phyloP scores from a whole-genome alignment of 1,140 invertebrate genomes.

The Metaphire vulgaris region DNA sequence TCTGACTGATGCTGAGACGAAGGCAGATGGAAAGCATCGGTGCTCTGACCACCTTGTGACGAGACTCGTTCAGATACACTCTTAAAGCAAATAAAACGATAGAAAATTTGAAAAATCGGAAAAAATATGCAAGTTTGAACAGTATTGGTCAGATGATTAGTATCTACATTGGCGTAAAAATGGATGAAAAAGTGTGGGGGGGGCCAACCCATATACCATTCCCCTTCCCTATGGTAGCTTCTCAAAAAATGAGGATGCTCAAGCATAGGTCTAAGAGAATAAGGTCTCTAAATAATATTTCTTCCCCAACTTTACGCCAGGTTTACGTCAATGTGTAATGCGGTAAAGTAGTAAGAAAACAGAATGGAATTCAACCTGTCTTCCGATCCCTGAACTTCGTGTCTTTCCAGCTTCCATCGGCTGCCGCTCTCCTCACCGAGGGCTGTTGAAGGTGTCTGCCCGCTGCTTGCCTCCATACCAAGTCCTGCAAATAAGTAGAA shows the following conservation, averaged over 20 bases:
- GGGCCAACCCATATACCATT: too few relatives aligned
- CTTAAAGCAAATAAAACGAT: neutral
- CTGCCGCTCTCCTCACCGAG: neutral
- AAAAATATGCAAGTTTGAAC: too few relatives aligned
- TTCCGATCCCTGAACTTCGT: neutral
- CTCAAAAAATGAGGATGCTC: too few relatives aligned
- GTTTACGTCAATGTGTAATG: neutral
- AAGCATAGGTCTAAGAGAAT: too few relatives aligned
- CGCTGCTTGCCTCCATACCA: neutral
- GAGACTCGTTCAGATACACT: neutral
- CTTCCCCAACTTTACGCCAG: neutral
- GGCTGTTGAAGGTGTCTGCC: neutral
- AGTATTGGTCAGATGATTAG: too few relatives aligned
- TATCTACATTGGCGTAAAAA: too few relatives aligned
- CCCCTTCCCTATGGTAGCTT: too few relatives aligned
- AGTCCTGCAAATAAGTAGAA: neutral
- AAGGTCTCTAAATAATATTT: too few relatives aligned
- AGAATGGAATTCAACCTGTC: neutral
- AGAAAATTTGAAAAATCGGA: neutral
- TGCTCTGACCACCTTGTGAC: neutral
- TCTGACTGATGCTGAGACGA: neutral
- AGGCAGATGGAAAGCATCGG: neutral
- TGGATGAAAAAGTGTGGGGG: too few relatives aligned
- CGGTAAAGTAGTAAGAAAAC: neutral
- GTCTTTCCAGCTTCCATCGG: neutral